Base-by-base conservation (phyloP, 92 coral and sea anemone genomes). In the Metridium senile region DNA sequence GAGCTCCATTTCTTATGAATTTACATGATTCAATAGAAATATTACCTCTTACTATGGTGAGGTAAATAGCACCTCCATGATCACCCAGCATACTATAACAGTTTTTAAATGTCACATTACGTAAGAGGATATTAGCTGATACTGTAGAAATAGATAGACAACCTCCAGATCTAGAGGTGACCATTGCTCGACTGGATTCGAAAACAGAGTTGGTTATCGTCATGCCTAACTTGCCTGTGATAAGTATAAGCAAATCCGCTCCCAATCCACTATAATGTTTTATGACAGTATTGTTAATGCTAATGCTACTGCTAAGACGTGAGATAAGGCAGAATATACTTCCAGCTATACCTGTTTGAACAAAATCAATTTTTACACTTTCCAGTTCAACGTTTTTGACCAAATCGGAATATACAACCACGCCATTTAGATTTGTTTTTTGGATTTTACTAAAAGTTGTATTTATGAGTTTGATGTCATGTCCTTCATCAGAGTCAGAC, bases 161-260 rank as follows among this genome's bases (percentile, higher is more conserved):
- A 22, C 84, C 88, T 6, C 88, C 88, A 11, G 79, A 56, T 9
- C 30, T 20, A 35, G n/a, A n/a, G n/a, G n/a, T n/a, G n/a, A 0
- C 17, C 2, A 22, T 1, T n/a, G 74, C 59, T 9, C 47, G 26
- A 45, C 64, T 64, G 0, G 83, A 77, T 26, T 61, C 62, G 21
- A 84, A 84, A 7, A 62, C 54, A 39, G 81, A 63, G 76, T 82
- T 32, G 1, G 72, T 29, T 16, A 72, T 74, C 20, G 46, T 45
- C n/a, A 67, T 7, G 2, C 51, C 20, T 27, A 46, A 64, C 26
- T 19, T 51, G 27, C 30, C 19, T 4, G 30, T 25, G 19, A 66
- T n/a, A 17, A 57, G 45, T 27, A 77, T 9, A 11, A 70, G 79
- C 1, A 83, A 82, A 9, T 69, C 69, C 9, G 31, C 53, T 2